Conservation (phyloP, 2,113 vertebrate species). For the Stigmatopora nigra region DNA sequence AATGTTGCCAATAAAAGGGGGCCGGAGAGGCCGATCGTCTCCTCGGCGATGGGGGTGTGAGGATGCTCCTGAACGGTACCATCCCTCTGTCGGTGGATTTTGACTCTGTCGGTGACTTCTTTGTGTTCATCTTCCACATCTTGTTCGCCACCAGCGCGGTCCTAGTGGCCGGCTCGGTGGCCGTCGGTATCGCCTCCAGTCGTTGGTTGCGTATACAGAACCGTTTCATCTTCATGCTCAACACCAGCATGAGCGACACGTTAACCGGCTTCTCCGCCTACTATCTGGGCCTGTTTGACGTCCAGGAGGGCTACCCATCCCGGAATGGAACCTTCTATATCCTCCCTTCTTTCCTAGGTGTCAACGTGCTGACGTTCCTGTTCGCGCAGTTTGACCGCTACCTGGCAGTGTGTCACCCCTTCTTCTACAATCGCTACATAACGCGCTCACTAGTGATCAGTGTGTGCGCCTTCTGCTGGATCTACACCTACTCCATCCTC, state of each 20-base stretch:
- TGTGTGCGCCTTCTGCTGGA: conserved; percentile 64
- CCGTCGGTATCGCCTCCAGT: conserved; percentile 55
- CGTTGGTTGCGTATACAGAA: conserved; percentile 64
- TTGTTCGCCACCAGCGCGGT: conserved; percentile 62
- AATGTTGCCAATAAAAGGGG: conserved; percentile 14
- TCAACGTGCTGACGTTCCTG: conserved; percentile 70
- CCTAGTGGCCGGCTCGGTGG: conserved; percentile 65
- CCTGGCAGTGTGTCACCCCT: conserved; percentile 67
- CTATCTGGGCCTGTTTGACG: conserved; percentile 73
- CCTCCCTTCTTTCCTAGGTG: conserved; percentile 68
- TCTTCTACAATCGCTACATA: conserved; percentile 66
- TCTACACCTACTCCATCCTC: conserved; percentile 65
- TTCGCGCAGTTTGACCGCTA: conserved; percentile 74
- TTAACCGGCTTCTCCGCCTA: conserved; percentile 69
- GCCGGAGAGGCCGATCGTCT: not conserved
- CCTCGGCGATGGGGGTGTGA: conserved; percentile 19
- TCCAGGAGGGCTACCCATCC: conserved; percentile 71
- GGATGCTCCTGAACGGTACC: conserved; percentile 55
- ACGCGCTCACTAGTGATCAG: conserved; percentile 44
- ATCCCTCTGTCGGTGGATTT: conserved; percentile 64
- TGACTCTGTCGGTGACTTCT: conserved; percentile 47
- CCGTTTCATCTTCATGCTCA: conserved; percentile 73
- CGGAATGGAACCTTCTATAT: conserved; percentile 68
- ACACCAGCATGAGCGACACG: conserved; percentile 73
- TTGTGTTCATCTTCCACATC: conserved; percentile 68